These are phyloP conservation scores for Frankliniella intonsa DNA, from an alignment of 2,888 invertebrate species.

Conservation along the genomic window DNA sequence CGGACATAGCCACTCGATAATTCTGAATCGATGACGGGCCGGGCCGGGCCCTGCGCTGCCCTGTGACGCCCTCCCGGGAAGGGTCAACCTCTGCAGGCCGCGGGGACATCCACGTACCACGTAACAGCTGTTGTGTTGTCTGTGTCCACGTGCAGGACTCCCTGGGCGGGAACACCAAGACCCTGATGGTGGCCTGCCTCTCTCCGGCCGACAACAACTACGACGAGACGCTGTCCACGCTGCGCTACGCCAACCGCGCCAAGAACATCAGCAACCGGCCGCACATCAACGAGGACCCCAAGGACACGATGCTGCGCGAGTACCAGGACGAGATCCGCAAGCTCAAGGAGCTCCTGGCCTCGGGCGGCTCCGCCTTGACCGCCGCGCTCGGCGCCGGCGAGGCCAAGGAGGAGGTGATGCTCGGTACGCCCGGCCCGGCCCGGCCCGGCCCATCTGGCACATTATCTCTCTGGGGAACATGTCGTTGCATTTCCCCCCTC, in stretches of 20 bases:
- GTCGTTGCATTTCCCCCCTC: not conserved
- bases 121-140: not conserved
- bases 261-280: slow-evolving; percentile 84
- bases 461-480: not conserved
- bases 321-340: slow-evolving; percentile 79
- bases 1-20: not conserved
- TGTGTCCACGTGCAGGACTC: slow-evolving; percentile 55
- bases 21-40: not conserved
- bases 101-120: not conserved
- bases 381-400: not conserved
- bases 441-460: not conserved
- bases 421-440: not conserved
- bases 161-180: slow-evolving; percentile 81
- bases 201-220: slow-evolving; percentile 79
- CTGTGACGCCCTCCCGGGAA: too few species aligned
- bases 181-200: slow-evolving; percentile 81
- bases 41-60: not conserved
- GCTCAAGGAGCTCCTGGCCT: slow-evolving; percentile 56
- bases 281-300: slow-evolving; percentile 82
- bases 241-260: slow-evolving; percentile 78
- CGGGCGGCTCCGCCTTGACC: slow-evolving; percentile 35
- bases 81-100: too few species aligned
- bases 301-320: slow-evolving; percentile 77
- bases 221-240: slow-evolving; percentile 75
- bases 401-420: not conserved